Evolutionary conservation across 2,113 vertebrate genomes (phyloP), one percentile per base, ranked within the genome.

Genomic region (Morone chrysops): DNA sequence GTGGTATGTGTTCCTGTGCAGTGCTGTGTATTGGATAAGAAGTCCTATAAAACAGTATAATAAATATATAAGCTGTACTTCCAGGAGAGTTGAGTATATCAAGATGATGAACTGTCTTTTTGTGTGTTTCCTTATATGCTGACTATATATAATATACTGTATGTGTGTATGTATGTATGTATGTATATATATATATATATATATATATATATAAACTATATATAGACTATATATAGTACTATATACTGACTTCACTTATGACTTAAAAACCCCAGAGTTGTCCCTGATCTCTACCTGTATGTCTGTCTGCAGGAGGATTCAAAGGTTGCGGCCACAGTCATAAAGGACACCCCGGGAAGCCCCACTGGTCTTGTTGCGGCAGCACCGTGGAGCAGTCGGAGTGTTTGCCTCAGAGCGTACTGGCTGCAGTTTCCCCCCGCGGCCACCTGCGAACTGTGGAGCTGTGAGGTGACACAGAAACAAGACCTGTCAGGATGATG

Each of bases 331-430:
- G 98, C 50, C 98, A 99, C 0, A 94, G 97, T 20, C 97, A 99
- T 87, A 97, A 95, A 88, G 97, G 97, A 47, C 97, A 99, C 86
- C 98, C 98, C 0, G 97, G 97, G 36, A 96, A 95, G 84, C 94
- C 94, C 0, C 98, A 98, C 92, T 99, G 98, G 97, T 99, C 97
- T 0, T 99, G 98, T 90, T 99, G 98, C 72, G 98, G 97, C 63
- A 96, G 94, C 76, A 93, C 96, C 1, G 70, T 76, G 0, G 95
- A 98, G 93, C 93, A 84, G 72, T 97, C 97, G 0, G 97, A 98
- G 70, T 99, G 95, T 85, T 70, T 93, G 54, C 92, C 92, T 17
- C 90, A 59, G 47, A 88, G 96, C 45, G 90, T 91, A 3, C 14
- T 90, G 3, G 80, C 85, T 0, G 85, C 95, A 0, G 74, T 86